Evolutionary conservation across 2,797 vertebrate species (phyloP).

Genomic region (Esox lucius): DNA sequence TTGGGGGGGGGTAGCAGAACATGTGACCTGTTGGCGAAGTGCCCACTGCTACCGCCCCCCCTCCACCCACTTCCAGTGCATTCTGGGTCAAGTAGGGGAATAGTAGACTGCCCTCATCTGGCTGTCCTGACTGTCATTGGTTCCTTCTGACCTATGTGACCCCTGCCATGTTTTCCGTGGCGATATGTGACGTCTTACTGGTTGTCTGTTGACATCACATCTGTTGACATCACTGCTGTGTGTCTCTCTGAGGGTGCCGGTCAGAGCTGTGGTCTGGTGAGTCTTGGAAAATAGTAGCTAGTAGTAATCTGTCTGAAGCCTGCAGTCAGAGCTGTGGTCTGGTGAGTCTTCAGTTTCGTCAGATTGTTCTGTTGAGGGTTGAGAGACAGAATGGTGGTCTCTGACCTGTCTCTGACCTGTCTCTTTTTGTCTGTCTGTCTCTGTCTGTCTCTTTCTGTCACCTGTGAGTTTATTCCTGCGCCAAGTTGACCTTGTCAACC

Average conservation of each 20-base stretch:
- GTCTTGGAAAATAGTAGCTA: too few relatives aligned
- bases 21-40: background rate
- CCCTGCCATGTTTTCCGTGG: background rate
- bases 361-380: background rate
- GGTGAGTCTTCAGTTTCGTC: too few relatives aligned
- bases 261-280: too few relatives aligned
- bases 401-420: conserved; percentile 62
- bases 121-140: background rate
- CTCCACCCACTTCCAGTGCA: background rate
- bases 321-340: too few relatives aligned
- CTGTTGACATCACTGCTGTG: too few relatives aligned
- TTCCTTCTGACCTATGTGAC: background rate
- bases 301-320: too few relatives aligned
- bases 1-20: background rate
- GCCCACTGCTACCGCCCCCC: background rate
- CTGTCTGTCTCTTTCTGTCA: background rate
- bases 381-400: conserved; percentile 25
- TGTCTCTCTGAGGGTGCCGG: background rate
- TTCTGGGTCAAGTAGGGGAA: background rate
- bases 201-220: background rate
- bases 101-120: background rate
- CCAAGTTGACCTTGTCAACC: background rate
- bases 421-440: too few relatives aligned
- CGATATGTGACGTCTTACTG: background rate
- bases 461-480: conserved; percentile 6